Conservation (phyloP, 1,140 invertebrate genomes). For the Antheraea pernyi region DNA sequence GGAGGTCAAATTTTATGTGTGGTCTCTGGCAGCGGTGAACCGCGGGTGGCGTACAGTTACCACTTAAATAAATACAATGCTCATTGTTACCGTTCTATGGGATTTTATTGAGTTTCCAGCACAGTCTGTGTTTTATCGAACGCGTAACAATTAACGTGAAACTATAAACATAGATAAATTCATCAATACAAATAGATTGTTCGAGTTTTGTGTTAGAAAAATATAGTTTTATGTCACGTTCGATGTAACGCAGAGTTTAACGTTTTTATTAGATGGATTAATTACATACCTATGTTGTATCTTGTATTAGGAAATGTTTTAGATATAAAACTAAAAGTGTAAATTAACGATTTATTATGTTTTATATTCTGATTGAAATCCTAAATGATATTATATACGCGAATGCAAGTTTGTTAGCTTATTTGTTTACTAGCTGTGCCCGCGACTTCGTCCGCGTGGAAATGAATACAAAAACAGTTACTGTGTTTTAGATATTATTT, state of each 20-base stretch:
- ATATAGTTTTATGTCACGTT: conserved; percentile 18
- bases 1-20: conserved; percentile 56
- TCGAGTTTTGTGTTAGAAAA: conserved; percentile 17
- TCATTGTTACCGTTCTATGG: conserved; percentile 24
- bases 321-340: background rate
- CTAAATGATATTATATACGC: no score
- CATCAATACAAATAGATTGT: conserved; percentile 31
- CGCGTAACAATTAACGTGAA: conserved; percentile 30
- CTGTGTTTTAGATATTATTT: no score
- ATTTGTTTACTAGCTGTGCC: no score
- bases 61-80: conserved; percentile 47
- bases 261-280: conserved; percentile 13
- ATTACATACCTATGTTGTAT: background rate
- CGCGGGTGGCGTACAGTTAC: conserved; percentile 43
- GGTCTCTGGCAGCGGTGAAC: conserved; percentile 39
- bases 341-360: background rate
- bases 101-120: conserved; percentile 35
- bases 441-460: no score
- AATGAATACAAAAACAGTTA: no score
- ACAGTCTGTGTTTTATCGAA: conserved; percentile 36
- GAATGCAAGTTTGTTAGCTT: no score
- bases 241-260: conserved; percentile 10
- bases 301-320: conserved; percentile 5
- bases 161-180: conserved; percentile 37
- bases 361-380: no score